phyloP scores from a whole-genome alignment of 1,140 invertebrate genomes.

The Ganaspis sp. region DNA sequence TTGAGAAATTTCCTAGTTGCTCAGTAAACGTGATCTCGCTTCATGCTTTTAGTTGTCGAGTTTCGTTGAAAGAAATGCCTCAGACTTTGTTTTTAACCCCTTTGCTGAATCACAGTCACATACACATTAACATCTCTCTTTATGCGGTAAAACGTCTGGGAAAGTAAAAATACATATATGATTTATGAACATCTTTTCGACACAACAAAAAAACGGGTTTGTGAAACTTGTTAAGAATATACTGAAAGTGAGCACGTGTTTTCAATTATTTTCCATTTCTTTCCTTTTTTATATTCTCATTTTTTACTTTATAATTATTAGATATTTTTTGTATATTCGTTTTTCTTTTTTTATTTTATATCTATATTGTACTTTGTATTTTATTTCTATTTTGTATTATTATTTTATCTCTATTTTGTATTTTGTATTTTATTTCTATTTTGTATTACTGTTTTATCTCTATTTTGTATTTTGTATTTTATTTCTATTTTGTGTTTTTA shows the following conservation, averaged over 20 bases:
- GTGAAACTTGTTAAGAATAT: neutral
- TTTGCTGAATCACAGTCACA: neutral
- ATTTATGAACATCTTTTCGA: neutral
- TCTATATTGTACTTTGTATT: no score
- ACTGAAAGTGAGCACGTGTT: neutral
- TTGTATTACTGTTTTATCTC: no score
- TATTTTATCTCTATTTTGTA: no score
- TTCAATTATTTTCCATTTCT: neutral
- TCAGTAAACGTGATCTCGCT: neutral
- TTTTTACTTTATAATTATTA: neutral
- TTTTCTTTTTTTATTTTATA: no score
- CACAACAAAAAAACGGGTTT: neutral
- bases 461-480: no score
- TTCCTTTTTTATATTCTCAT: neutral
- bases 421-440: no score
- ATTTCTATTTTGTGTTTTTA: no score
- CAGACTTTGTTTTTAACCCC: slow-evolving; percentile 6
- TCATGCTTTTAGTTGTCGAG: slow-evolving; percentile 16
- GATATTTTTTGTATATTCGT: no score
- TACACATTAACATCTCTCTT: neutral
- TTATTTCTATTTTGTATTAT: no score
- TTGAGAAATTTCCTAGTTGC: neutral
- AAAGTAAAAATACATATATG: neutral
- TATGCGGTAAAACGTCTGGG: slow-evolving; percentile 2
- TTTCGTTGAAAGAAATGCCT: neutral